Percentiles rank a stretch among this genome's conserved stretches.
Evolutionary conservation across 2,888 invertebrate genomes (phyloP).

Genomic region (Lobophora halterata): DNA sequence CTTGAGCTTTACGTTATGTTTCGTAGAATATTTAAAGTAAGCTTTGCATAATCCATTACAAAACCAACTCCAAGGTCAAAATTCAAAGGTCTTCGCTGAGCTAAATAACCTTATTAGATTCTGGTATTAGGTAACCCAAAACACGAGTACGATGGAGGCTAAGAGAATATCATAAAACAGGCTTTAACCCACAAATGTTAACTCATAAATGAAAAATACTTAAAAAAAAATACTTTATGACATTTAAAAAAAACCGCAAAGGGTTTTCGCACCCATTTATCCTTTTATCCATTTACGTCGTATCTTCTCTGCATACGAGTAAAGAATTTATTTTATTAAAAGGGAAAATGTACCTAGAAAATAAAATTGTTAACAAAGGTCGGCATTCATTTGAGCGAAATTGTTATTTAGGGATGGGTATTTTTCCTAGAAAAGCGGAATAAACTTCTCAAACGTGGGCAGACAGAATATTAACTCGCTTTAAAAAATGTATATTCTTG

Average conservation of each 20-base stretch:
- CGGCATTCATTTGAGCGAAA: neutral
- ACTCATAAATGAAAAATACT: too few relatives aligned
- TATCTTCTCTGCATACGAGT: slow-evolving; percentile 1
- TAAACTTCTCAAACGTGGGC: too few relatives aligned
- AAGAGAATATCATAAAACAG: too few relatives aligned
- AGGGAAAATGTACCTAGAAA: slow-evolving; percentile 1
- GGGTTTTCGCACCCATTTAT: neutral
- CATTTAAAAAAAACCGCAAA: too few relatives aligned
- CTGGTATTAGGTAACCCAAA: neutral
- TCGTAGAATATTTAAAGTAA: slow-evolving; percentile 9
- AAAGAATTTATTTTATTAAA: neutral
- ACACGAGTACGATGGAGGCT: too few relatives aligned
- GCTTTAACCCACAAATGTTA: too few relatives aligned
- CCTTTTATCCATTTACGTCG: neutral
- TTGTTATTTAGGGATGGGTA: neutral
- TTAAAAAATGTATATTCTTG: too few relatives aligned
- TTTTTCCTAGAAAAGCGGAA: too few relatives aligned
- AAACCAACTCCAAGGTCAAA: too few relatives aligned
- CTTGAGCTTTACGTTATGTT: slow-evolving; percentile 5
- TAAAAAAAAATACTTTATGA: too few relatives aligned
- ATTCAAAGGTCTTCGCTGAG: slow-evolving; percentile 1
- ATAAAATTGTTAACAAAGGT: slow-evolving; percentile 5
- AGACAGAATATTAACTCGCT: too few relatives aligned
- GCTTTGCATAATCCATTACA: slow-evolving; percentile 14
- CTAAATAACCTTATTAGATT: slow-evolving; percentile 1